phyloP scores from a whole-genome alignment of 2,113 vertebrate genomes.

The Ciconia boyciana region DNA sequence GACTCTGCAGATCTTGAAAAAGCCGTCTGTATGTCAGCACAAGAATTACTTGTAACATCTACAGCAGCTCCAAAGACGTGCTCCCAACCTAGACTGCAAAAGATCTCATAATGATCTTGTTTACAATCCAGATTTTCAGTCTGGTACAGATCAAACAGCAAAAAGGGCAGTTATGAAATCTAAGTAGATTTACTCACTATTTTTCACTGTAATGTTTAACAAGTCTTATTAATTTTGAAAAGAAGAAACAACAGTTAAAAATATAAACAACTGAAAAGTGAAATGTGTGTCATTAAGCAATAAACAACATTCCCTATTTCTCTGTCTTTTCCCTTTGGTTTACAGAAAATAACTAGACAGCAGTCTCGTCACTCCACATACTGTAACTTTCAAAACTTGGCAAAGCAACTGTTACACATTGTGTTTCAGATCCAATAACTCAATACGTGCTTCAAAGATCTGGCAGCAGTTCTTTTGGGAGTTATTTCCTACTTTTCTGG shows the following conservation, averaged over 20 bases:
- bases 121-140: background rate
- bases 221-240: background rate
- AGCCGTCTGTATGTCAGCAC: background rate
- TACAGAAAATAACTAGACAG: constrained; percentile 20
- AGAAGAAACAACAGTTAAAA: constrained; percentile 3
- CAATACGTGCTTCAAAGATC: background rate
- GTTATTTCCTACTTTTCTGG: constrained; percentile 42
- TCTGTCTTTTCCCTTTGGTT: background rate
- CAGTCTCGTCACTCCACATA: background rate
- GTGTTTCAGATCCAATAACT: constrained; percentile 6
- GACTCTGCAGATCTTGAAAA: background rate
- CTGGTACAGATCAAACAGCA: background rate
- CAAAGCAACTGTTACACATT: background rate
- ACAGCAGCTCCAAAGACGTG: background rate
- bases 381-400: constrained; percentile 50
- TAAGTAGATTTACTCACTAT: background rate
- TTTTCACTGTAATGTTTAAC: background rate
- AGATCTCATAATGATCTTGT: background rate
- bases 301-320: background rate
- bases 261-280: background rate
- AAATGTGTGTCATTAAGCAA: background rate
- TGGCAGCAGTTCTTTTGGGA: constrained; percentile 14
- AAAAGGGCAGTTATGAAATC: background rate
- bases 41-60: background rate
- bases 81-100: background rate